These are phyloP conservation scores for Monochamus saltuarius DNA, from an alignment of 1,140 invertebrate genomes.

Conservation along the genomic window DNA sequence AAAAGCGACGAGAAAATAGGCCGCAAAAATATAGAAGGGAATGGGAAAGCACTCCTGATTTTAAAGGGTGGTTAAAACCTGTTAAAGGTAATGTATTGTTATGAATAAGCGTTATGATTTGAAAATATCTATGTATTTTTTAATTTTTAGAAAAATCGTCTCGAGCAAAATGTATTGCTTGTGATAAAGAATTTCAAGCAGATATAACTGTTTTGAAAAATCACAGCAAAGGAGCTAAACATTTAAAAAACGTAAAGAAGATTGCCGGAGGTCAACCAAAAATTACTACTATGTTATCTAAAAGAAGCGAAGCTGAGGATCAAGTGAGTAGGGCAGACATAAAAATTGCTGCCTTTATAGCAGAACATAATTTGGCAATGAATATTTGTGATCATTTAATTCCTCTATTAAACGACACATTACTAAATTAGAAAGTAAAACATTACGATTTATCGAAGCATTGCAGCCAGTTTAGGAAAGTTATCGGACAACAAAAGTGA, in stretches of 20 bases:
- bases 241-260: too few species aligned
- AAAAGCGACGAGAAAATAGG: too few species aligned
- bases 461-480: too few species aligned
- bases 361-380: constrained; percentile 18
- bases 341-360: constrained; percentile 22
- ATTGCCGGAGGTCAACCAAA: constrained; percentile 15
- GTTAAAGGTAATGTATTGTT: background rate
- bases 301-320: constrained; percentile 12
- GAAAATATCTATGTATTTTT: background rate
- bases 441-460: too few species aligned
- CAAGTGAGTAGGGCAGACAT: constrained; percentile 22
- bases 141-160: constrained; percentile 5
- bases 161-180: constrained; percentile 18
- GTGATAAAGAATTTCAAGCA: constrained; percentile 17
- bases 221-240: too few species aligned
- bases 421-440: constrained; percentile 20
- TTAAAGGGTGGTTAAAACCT: constrained; percentile 1
- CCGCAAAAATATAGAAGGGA: too few species aligned
- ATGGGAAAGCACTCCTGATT: too few species aligned
- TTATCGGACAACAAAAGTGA: too few species aligned
- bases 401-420: constrained; percentile 6
- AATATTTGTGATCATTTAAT: constrained; percentile 16
- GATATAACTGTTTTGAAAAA: too few species aligned
- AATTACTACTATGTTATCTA: background rate
- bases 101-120: background rate